Percentiles rank a stretch among this genome's conserved stretches.
Conservation (phyloP, 2,888 invertebrate genomes). For the Tortricodes alternella region DNA sequence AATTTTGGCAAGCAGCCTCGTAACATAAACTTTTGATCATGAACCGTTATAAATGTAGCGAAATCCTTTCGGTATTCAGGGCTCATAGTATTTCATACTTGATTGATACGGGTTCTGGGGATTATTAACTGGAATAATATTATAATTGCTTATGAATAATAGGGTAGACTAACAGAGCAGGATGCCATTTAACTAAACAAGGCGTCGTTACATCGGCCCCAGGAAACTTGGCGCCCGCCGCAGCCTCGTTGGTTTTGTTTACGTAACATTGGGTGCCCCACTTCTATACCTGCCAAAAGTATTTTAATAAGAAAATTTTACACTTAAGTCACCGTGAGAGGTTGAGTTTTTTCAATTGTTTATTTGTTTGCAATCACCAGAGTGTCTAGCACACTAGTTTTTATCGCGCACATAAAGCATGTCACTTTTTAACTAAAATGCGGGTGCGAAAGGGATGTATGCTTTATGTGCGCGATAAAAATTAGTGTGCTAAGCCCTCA, state of each 20-base stretch:
- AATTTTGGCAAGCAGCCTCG: too few relatives aligned
- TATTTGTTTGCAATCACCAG: too few relatives aligned
- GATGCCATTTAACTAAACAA: constrained; percentile 38
- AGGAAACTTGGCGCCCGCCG: constrained; percentile 52
- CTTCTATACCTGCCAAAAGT: constrained; percentile 21
- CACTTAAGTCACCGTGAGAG: neutral
- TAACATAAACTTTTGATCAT: neutral
- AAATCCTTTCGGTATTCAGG: neutral
- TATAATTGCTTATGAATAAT: constrained; percentile 27
- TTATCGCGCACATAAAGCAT: too few relatives aligned
- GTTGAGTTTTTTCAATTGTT: neutral
- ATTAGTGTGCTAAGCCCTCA: too few relatives aligned
- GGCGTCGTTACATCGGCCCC: constrained; percentile 49
- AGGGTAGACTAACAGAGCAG: constrained; percentile 32
- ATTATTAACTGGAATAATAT: constrained; percentile 7
- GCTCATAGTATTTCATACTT: constrained; percentile 15
- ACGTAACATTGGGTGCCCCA: constrained; percentile 36
- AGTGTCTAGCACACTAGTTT: too few relatives aligned
- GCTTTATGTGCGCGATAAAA: too few relatives aligned
- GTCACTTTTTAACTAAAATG: too few relatives aligned
- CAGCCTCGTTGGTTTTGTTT: constrained; percentile 56
- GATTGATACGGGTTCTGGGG: constrained; percentile 16
- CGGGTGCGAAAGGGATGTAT: too few relatives aligned
- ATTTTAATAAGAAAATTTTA: constrained; percentile 12
- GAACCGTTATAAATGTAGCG: constrained; percentile 7